Percentiles rank a stretch among this genome's conserved stretches.
Conservation (phyloP, 2,888 invertebrate species). For the Subacronicta megacephala region DNA sequence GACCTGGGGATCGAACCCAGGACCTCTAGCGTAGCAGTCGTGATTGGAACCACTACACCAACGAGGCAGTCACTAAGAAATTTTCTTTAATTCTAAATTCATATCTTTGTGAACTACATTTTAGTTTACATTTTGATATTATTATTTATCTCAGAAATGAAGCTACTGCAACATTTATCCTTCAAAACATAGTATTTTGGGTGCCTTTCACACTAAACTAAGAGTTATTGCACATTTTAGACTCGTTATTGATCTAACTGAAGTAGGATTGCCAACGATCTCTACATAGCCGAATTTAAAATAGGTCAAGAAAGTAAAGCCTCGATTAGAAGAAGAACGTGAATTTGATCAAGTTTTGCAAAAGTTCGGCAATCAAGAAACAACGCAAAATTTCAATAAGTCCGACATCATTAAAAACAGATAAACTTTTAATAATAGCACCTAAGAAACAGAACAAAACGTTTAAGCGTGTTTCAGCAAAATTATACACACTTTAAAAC, state of each 20-base stretch:
- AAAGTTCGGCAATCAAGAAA: background rate
- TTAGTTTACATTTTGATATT: too few species aligned
- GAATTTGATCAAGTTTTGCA: too few species aligned
- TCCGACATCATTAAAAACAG: slow-evolving; percentile 6
- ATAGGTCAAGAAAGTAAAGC: background rate
- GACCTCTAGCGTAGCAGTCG: too few species aligned
- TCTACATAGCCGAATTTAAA: background rate
- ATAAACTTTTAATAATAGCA: slow-evolving; percentile 9
- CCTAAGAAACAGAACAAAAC: slow-evolving; percentile 3
- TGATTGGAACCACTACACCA: too few species aligned
- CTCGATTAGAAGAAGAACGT: background rate
- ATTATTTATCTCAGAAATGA: too few species aligned
- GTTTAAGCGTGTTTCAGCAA: slow-evolving; percentile 14
- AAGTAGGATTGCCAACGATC: background rate
- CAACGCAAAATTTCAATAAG: slow-evolving; percentile 6
- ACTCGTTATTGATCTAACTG: background rate
- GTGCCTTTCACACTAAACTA: background rate
- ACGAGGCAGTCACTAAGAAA: too few species aligned
- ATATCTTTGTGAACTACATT: too few species aligned
- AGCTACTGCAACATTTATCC: too few species aligned
- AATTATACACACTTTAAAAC: slow-evolving; percentile 18
- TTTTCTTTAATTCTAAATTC: too few species aligned
- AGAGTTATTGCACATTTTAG: background rate
- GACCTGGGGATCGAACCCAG: too few species aligned
- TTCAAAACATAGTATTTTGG: too few species aligned